These are phyloP conservation scores for Thecocarcelia acutangulata DNA, from an alignment of 2,888 invertebrate species.

Conservation along the genomic window DNA sequence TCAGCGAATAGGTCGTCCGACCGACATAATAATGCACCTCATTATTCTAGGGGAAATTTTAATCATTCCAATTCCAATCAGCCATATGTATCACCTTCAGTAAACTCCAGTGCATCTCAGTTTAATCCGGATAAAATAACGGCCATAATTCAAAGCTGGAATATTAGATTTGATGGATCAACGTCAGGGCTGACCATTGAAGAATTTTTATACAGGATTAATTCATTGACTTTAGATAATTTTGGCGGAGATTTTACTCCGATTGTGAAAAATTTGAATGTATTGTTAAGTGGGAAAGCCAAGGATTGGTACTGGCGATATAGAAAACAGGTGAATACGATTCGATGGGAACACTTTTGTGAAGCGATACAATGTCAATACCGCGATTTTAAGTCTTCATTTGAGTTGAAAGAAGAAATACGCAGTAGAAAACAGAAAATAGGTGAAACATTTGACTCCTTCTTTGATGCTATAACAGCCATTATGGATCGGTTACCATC, in stretches of 20 bases:
- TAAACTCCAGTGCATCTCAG: neutral
- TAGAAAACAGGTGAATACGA: neutral
- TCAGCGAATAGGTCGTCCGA: too few relatives aligned
- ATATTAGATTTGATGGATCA: neutral
- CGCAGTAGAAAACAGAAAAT: slow-evolving; percentile 34
- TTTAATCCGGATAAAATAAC: neutral
- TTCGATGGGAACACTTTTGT: slow-evolving; percentile 22
- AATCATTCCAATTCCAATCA: neutral
- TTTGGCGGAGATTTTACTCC: slow-evolving; percentile 37
- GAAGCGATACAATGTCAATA: slow-evolving; percentile 13
- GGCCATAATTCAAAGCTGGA: too few relatives aligned
- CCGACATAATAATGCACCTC: neutral
- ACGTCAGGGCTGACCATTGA: neutral
- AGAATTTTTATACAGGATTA: slow-evolving; percentile 45
- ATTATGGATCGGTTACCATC: slow-evolving; percentile 49
- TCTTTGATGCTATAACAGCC: slow-evolving; percentile 26
- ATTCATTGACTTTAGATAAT: slow-evolving; percentile 37
- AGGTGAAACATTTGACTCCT: slow-evolving; percentile 33
- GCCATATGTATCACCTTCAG: neutral
- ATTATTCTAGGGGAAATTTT: neutral
- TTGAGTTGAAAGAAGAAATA: neutral
- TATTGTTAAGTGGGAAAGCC: slow-evolving; percentile 9
- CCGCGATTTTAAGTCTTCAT: slow-evolving; percentile 10
- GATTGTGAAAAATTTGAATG: too few relatives aligned
- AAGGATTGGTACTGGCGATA: slow-evolving; percentile 38